Percentiles rank a stretch among this genome's conserved stretches.
phyloP scores from a whole-genome alignment of 2,797 vertebrate species.

The Okamejei kenojei region DNA sequence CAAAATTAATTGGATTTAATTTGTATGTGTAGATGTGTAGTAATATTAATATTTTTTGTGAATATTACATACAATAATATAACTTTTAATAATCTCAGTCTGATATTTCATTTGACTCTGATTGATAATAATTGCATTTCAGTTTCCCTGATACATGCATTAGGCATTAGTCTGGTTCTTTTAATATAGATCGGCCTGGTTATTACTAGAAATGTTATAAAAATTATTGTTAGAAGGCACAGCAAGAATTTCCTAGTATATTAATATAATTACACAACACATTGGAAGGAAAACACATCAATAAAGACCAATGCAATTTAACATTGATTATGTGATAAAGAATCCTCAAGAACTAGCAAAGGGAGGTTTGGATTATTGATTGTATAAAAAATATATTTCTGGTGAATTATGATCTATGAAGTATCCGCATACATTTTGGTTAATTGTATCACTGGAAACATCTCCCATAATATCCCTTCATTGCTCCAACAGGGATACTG shows the following conservation, averaged over 20 bases:
- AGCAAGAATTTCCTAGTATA: not conserved
- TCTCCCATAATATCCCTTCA: not conserved
- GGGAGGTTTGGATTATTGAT: not conserved
- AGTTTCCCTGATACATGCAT: not conserved
- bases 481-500: not conserved
- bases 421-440: not conserved
- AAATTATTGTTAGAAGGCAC: not conserved
- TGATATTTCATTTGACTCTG: conserved; percentile 1
- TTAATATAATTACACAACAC: not conserved
- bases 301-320: not conserved
- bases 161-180: not conserved
- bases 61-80: not conserved
- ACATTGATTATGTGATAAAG: not conserved
- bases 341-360: not conserved
- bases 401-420: not conserved
- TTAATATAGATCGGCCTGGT: not conserved
- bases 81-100: not conserved
- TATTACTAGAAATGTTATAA: not conserved
- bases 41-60: not conserved
- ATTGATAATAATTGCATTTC: not conserved
- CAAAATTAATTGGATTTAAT: not conserved
- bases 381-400: not conserved
- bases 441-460: not conserved
- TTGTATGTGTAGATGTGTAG: not conserved
- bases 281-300: not conserved